Evolutionary conservation across 2,888 invertebrate genomes (phyloP), one percentile per base, ranked within the genome.

Genomic region (Aphidoletes aphidimyza): DNA sequence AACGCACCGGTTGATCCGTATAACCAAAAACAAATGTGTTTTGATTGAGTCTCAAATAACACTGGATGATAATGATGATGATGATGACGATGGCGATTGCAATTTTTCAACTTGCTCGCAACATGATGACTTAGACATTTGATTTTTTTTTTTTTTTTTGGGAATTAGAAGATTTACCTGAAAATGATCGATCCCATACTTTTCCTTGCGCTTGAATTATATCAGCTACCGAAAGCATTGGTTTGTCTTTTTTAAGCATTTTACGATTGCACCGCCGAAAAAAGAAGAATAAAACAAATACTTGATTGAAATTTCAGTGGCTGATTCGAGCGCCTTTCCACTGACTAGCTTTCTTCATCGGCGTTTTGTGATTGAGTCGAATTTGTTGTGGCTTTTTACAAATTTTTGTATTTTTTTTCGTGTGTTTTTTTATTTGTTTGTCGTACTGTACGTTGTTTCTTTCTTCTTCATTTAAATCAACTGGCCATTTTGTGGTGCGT

Each of bases 221-320:
- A 49, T 86, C 86, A 54, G 86, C 86, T 69, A 87, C 87, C n/a
- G 86, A 86, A 78, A 87, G 85, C 86, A 86, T 86, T 84, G 87
- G 87, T 84, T 87, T 87, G 83, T 87, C 87, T 85, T 87, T 87
- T 85, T 87, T 87, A n/a, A 87, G 45, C 87, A 87, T 87, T 85
- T 86, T 87, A 45, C 22, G 81, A 11, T 81, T 37, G 8, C n/a
- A n/a, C n/a, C n/a, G n/a, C n/a, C n/a, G 22, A 54, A 17, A 54
- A 8, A 54, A 54, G 3, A 9, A 9, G 42, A 42, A 14, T 9
- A 6, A 42, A 26, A 69, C 69, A 69, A 26, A 69, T 11, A 34
- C 30, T 14, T 30, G 34, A 26, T 30, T 30, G 34, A 26, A 42
- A 69, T 69, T 54, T 54, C 54, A 54, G 54, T 54, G 54, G n/a